A percentile compares a stretch with the other conserved stretches of the same genome.
phyloP scores from a whole-genome alignment of 2,113 vertebrate genomes.

The Sarotherodon lohbergeri region DNA sequence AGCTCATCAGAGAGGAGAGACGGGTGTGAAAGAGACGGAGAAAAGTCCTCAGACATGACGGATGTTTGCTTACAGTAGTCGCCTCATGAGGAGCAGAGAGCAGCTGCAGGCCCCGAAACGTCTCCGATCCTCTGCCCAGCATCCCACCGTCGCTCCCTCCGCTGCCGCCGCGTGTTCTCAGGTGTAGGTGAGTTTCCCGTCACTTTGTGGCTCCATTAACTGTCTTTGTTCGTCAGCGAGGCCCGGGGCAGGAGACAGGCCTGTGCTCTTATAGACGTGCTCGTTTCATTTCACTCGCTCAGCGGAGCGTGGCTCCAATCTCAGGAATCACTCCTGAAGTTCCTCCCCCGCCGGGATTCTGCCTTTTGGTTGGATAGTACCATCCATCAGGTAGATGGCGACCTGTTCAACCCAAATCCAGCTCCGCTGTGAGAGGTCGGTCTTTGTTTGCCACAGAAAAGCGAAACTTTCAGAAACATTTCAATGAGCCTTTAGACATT shows the following conservation, averaged over 20 bases:
- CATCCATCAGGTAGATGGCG: not conserved
- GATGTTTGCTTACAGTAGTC: not conserved
- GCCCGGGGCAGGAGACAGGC: not conserved
- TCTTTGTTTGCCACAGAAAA: not conserved
- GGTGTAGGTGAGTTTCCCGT: not conserved
- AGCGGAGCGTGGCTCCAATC: not conserved
- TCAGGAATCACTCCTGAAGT: not conserved
- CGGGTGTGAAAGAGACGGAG: not conserved
- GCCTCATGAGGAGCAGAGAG: conserved; percentile 17
- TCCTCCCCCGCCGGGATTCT: not conserved
- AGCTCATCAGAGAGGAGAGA: not conserved
- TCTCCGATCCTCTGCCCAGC: not conserved
- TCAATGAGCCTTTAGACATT: rapidly evolving
- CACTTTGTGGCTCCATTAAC: not conserved
- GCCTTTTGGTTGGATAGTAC: too few relatives aligned
- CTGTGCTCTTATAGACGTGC: not conserved
- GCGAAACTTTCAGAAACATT: not conserved
- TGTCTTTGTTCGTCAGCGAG: not conserved
- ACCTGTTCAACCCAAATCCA: not conserved
- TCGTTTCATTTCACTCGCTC: not conserved
- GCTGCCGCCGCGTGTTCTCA: not conserved
- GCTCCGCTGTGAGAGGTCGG: not conserved
- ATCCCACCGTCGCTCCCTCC: not conserved
- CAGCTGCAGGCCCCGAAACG: conserved; percentile 10
- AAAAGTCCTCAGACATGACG: not conserved